These are phyloP conservation scores for Camponotus floridanus DNA, from an alignment of 1,140 invertebrate genomes.

Conservation along the genomic window DNA sequence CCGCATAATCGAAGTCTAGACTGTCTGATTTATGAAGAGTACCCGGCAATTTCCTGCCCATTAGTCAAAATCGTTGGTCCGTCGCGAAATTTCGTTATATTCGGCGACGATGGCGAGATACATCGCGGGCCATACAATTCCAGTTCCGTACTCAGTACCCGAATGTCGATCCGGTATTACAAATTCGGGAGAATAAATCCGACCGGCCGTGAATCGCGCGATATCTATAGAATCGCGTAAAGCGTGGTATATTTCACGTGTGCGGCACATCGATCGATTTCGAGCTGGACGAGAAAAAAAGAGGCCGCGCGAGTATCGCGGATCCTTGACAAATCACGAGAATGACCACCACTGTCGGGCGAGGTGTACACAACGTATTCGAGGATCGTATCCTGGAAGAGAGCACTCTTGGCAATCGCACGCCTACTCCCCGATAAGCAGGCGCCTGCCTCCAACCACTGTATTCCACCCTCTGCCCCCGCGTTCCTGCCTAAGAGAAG, in stretches of 20 bases:
- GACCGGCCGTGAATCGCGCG: slow-evolving; percentile 56
- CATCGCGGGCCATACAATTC: slow-evolving; percentile 30
- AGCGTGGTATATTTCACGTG: slow-evolving; percentile 25
- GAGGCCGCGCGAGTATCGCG: background rate
- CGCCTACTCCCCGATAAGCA: slow-evolving; percentile 47
- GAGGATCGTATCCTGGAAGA: slow-evolving; percentile 63
- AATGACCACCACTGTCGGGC: slow-evolving; percentile 38
- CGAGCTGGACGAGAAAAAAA: background rate
- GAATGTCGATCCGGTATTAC: slow-evolving; percentile 49
- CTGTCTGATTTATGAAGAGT: slow-evolving; percentile 67
- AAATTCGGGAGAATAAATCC: slow-evolving; percentile 62
- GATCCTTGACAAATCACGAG: slow-evolving; percentile 2
- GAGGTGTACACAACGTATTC: slow-evolving; percentile 56
- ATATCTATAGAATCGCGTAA: slow-evolving; percentile 27
- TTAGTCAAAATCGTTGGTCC: slow-evolving; percentile 63
- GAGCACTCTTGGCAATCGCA: slow-evolving; percentile 70
- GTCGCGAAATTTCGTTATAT: slow-evolving; percentile 62
- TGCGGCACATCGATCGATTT: background rate
- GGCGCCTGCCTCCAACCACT: slow-evolving; percentile 16
- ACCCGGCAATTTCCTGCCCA: slow-evolving; percentile 36
- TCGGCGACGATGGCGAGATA: slow-evolving; percentile 29
- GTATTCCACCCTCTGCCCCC: slow-evolving; percentile 27
- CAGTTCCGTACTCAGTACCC: slow-evolving; percentile 26
- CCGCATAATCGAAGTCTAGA: slow-evolving; percentile 64
- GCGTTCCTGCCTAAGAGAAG: slow-evolving; percentile 23